Evolutionary conservation across 2,888 invertebrate genomes (phyloP).

Genomic region (Yponomeuta evonymella): DNA sequence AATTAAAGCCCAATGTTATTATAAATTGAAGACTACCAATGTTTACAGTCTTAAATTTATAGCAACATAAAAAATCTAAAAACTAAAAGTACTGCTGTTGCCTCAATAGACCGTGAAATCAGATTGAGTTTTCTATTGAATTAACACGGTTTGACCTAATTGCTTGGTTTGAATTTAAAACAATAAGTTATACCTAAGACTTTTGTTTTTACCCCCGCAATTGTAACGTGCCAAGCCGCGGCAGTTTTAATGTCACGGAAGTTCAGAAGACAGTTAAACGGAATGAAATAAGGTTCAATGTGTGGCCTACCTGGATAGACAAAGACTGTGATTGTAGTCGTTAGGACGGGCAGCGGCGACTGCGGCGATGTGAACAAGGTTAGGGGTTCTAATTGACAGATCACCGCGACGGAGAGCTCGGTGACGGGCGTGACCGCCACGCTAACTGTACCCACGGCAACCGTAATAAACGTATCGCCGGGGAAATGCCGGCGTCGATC

Average conservation of each 20-base stretch:
- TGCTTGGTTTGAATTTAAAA: slow-evolving; percentile 25
- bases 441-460: slow-evolving; percentile 58
- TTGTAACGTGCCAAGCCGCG: not conserved
- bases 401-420: slow-evolving; percentile 44
- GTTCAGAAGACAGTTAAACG: slow-evolving; percentile 12
- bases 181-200: slow-evolving; percentile 6
- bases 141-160: slow-evolving; percentile 37
- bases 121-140: slow-evolving; percentile 41
- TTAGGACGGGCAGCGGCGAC: slow-evolving; percentile 37
- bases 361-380: slow-evolving; percentile 53
- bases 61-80: slow-evolving; percentile 5
- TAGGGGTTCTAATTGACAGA: slow-evolving; percentile 64
- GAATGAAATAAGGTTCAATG: slow-evolving; percentile 20
- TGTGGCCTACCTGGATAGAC: slow-evolving; percentile 15
- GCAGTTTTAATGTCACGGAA: not conserved
- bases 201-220: slow-evolving; percentile 8
- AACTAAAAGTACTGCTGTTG: slow-evolving; percentile 25
- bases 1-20: not conserved
- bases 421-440: slow-evolving; percentile 53
- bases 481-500: slow-evolving; percentile 47
- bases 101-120: slow-evolving; percentile 46
- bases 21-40: no score
- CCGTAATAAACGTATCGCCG: slow-evolving; percentile 56
- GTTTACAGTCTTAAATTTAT: slow-evolving; percentile 3
- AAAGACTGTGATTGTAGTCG: slow-evolving; percentile 37